Evolutionary conservation across 2,888 invertebrate genomes (phyloP), one percentile per base, ranked within the genome.

Genomic region (Euspilapteryx auroguttella): DNA sequence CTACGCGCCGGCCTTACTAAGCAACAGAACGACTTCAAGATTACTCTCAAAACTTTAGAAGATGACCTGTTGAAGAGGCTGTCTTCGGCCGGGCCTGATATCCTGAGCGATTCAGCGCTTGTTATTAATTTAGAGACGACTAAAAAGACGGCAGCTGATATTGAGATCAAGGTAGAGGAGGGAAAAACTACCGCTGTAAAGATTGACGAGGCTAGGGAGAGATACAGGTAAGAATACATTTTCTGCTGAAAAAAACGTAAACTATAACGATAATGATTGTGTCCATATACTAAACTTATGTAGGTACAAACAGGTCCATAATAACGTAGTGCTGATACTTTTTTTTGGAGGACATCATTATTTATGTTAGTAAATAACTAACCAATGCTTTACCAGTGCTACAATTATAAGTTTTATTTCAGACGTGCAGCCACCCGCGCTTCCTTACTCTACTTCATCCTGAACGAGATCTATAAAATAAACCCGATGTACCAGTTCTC

Each of bases 401-500:
- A n/a, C n/a, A n/a, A n/a, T n/a, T n/a, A n/a, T n/a, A n/a, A n/a
- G n/a, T n/a, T n/a, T n/a, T n/a, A 11, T 26, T 26, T n/a, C 47
- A 78, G 85, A 36, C 84, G 87, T 4, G 94, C 92, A 1, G 94
- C 95, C 0, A 79, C 85, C 1, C 69, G 95, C 34, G 94, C 94
- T 0, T 94, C 95, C 0, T 79, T 96, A 1, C 76, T 96, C 1
- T 96, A 96, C 59, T 97, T 97, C 55, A 91, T 95, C 35, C 73
- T 97, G 34, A 95, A 93, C 50, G 95, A 96, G 46, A 63, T 97
- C 27, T 83, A 86, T 65, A 91, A 91, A 61, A 94, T 96, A 44
- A 94, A 95, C 62, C 90, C 91, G 24, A 91, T 97, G 53, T 97
- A 97, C 62, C 94, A 95, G 58, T 96, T 96, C 68, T 95, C 95